These are phyloP conservation scores for Eudasyphora cyanicolor DNA, from an alignment of 2,888 invertebrate species.

Conservation along the genomic window DNA sequence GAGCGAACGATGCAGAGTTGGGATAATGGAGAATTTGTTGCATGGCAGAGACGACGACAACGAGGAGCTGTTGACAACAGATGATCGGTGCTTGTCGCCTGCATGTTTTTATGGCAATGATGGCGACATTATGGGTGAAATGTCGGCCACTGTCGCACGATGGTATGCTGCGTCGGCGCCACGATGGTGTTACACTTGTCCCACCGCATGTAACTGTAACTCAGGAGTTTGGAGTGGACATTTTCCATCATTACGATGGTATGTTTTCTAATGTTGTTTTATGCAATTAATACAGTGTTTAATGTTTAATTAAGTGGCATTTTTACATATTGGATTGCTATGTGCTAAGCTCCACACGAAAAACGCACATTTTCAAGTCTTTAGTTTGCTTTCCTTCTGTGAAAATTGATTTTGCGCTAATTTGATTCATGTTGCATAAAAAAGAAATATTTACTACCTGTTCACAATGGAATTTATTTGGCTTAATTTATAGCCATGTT, in stretches of 20 bases:
- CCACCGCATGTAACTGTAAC: too few species aligned
- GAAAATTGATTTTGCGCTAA: constrained; percentile 34
- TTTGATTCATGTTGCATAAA: constrained; percentile 52
- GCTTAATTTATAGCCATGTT: constrained; percentile 39
- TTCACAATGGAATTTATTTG: constrained; percentile 35
- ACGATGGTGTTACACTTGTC: constrained; percentile 26
- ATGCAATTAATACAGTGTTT: constrained; percentile 53
- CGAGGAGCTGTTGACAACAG: neutral
- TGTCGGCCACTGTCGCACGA: neutral
- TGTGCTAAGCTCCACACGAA: neutral
- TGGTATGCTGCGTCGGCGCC: neutral
- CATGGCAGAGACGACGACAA: neutral
- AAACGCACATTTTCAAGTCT: neutral
- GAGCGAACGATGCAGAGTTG: too few species aligned
- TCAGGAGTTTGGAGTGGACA: neutral
- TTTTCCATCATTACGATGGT: constrained; percentile 37
- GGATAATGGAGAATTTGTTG: constrained; percentile 18
- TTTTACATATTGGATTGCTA: constrained; percentile 41
- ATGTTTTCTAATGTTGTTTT: constrained; percentile 34
- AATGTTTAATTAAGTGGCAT: constrained; percentile 54
- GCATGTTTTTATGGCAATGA: constrained; percentile 3
- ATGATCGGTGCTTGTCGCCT: neutral
- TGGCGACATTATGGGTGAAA: constrained; percentile 39
- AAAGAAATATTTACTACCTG: constrained; percentile 26
- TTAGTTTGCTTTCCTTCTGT: constrained; percentile 35